Conservation (phyloP, 2,113 vertebrate species). For the Labrus mixtus region DNA sequence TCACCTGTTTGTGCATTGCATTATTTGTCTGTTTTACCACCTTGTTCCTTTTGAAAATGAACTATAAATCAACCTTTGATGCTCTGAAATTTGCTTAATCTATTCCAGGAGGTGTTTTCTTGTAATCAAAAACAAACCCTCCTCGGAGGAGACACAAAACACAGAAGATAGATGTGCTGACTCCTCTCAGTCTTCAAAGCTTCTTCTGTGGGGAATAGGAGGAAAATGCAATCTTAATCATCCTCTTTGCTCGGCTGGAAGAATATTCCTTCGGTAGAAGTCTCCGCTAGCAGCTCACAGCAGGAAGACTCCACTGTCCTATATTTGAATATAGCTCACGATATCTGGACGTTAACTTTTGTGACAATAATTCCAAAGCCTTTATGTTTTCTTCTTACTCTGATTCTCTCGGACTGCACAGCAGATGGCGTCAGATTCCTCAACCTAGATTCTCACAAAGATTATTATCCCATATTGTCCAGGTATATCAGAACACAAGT, state of each 20-base stretch:
- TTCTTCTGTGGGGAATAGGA: constrained; percentile 25
- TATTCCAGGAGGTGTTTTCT: neutral
- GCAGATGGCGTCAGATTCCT: constrained; percentile 60
- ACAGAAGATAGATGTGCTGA: constrained; percentile 29
- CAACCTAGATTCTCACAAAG: neutral
- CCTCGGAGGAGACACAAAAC: neutral
- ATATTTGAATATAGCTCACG: neutral
- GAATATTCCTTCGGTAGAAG: neutral
- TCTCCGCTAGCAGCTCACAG: neutral
- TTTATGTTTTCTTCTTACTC: neutral
- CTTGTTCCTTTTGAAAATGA: neutral
- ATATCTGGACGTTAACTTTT: neutral
- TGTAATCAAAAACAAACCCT: neutral
- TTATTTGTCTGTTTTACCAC: neutral
- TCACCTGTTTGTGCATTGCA: neutral
- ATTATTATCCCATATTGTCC: constrained; percentile 20
- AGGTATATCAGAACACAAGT: constrained; percentile 43
- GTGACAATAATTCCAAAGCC: neutral
- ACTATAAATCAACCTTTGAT: neutral
- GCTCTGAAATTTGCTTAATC: neutral
- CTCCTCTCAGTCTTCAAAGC: constrained; percentile 38
- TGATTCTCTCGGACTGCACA: constrained; percentile 35
- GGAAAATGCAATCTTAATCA: constrained; percentile 39
- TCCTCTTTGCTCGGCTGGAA: neutral
- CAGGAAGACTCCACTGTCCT: neutral